Conservation (phyloP, 2,797 vertebrate species). For the Onychomys torridus region DNA sequence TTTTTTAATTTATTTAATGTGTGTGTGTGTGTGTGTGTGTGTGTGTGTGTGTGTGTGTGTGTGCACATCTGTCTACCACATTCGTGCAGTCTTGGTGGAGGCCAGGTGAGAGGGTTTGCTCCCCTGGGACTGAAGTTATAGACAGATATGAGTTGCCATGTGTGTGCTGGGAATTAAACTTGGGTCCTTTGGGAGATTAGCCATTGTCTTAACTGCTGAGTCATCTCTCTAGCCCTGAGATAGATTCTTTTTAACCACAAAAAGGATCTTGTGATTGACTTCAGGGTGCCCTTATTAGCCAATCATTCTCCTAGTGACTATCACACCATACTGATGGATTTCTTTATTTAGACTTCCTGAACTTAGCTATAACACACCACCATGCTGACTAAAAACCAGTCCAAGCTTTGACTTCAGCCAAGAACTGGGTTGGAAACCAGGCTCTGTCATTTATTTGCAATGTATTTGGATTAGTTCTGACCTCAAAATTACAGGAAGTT, state of each 20-base stretch:
- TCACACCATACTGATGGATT: neutral
- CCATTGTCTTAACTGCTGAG: neutral
- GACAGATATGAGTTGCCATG: neutral
- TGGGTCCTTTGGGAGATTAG: neutral
- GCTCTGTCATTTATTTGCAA: neutral
- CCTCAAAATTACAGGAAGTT: neutral
- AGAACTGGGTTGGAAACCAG: neutral
- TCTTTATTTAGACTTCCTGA: neutral
- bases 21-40: too few species aligned
- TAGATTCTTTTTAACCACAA: neutral
- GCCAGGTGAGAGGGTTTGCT: neutral
- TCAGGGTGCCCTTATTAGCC: neutral
- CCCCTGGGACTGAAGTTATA: neutral
- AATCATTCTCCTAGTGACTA: neutral
- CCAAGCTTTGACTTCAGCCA: neutral
- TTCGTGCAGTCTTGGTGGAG: neutral
- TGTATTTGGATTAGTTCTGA: neutral
- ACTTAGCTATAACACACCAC: neutral
- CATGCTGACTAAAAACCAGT: neutral
- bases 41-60: neutral
- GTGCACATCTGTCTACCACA: neutral
- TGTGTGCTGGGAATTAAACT: neutral
- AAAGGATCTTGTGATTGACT: conserved; percentile 43
- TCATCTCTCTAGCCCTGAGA: neutral
- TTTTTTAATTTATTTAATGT: neutral